Base-by-base conservation (phyloP, 2,113 vertebrate genomes). In the Candoia aspera region DNA sequence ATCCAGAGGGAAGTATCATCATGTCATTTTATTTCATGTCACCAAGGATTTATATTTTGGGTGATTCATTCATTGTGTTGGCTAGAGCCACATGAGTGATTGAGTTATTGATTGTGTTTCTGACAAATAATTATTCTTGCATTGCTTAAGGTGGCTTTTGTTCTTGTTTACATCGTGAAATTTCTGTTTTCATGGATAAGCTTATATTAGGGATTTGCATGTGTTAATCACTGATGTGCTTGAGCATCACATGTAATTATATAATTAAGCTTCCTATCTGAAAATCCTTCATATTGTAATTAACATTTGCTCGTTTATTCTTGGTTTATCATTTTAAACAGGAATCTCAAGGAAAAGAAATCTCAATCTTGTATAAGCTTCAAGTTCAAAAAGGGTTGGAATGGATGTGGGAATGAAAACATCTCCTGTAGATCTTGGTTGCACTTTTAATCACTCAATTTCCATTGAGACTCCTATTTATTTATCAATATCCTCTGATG, bases 141-240 rank as follows among this genome's bases (percentile, higher is more conserved):
- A 88, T 83, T 58, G 62, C 46, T 79, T 88, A 83, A n/a, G 87
- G 58, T 92, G 10, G 17, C 55, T 92, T 92, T 37, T 83, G 55
- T 83, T 83, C 33, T 29, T 88, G 37, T 92, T 88, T 87, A 88
- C 54, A 68, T 64, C 83, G 37, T 29, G 49, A 53, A 88, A 88
- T 12, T 33, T 83, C 86, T 83, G 24, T 88, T 83, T 91, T 92
- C 64, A 23, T 92, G 64, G 64, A 29, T 83, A 92, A 87, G 91
- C 91, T 88, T 88, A 26, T 92, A 37, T 88, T 42, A 57, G 33
- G 33, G 64, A 91, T 91, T 91, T 91, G 90, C 90, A 92, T 92
- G 84, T 91, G 91, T 92, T 92, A 87, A 91, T 91, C 87, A 79
- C 54, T 87, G 85, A 87, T 79, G 62, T 91, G 62, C 86, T 57